phyloP scores from a whole-genome alignment of 2,888 invertebrate genomes.

The Drosophila longiperda region DNA sequence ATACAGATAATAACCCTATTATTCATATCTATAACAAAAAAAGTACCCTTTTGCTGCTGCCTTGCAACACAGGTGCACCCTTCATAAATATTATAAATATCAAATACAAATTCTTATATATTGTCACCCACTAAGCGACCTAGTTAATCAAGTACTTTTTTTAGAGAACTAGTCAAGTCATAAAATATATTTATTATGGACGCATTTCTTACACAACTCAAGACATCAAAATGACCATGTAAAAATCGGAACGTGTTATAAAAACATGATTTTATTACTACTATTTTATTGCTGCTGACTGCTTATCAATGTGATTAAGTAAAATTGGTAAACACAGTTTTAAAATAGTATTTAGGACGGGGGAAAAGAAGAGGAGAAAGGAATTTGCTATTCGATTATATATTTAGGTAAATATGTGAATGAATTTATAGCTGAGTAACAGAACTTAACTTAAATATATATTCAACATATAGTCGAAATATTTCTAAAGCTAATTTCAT shows the following conservation, averaged over 20 bases:
- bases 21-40: neutral
- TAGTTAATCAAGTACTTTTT: constrained; percentile 6
- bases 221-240: constrained; percentile 35
- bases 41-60: neutral
- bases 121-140: neutral
- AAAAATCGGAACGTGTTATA: constrained; percentile 7
- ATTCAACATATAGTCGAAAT: fast-evolving
- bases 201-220: constrained; percentile 69
- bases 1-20: constrained; percentile 7
- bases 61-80: constrained; percentile 1
- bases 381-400: neutral
- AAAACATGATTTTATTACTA: neutral
- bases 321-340: neutral
- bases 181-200: constrained; percentile 63
- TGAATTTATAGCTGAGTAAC: neutral
- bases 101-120: neutral
- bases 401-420: neutral
- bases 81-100: constrained; percentile 13
- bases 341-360: constrained; percentile 7
- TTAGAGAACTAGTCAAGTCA: constrained; percentile 24
- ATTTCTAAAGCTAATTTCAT: neutral
- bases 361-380: no score
- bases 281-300: neutral
- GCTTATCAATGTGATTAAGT: constrained; percentile 35
- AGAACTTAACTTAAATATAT: neutral